A percentile compares a stretch with the other conserved stretches of the same genome.
Evolutionary conservation across 2,797 vertebrate species (phyloP).

Genomic region (Leucoraja ocellata): DNA sequence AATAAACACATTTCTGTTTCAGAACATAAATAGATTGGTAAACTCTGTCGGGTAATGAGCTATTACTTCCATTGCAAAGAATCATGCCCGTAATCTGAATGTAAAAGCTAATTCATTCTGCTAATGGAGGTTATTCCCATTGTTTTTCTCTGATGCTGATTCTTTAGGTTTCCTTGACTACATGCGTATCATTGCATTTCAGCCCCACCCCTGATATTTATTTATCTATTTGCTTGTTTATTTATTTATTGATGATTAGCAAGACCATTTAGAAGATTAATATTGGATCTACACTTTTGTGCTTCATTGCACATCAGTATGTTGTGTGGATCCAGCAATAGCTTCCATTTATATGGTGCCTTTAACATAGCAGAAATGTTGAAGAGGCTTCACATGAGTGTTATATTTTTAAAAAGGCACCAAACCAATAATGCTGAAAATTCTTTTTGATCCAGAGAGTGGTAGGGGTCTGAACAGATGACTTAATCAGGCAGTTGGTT

Average conservation of each 20-base stretch:
- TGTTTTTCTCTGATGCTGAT: conserved; percentile 83
- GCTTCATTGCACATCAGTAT: not conserved
- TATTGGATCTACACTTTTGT: not conserved
- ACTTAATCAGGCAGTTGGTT: too few species aligned
- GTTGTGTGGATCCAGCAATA: not conserved
- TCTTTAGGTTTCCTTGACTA: conserved; percentile 82
- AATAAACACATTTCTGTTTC: not conserved
- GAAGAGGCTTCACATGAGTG: too few species aligned
- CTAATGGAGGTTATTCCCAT: conserved; percentile 69
- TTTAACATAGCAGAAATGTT: too few species aligned
- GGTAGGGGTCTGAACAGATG: too few species aligned
- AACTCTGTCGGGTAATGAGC: not conserved
- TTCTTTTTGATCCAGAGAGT: too few species aligned
- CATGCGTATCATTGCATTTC: conserved; percentile 42
- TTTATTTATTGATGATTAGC: not conserved
- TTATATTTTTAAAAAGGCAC: too few species aligned
- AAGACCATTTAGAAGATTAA: not conserved
- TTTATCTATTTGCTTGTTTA: not conserved
- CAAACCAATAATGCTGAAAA: too few species aligned
- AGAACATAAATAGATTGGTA: not conserved
- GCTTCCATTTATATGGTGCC: too few species aligned
- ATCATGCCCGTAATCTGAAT: not conserved
- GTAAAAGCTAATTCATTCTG: not conserved
- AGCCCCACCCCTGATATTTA: not conserved
- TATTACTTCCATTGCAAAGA: not conserved